Conservation (phyloP, 2,797 vertebrate species). For the Bradypodion pumilum region DNA sequence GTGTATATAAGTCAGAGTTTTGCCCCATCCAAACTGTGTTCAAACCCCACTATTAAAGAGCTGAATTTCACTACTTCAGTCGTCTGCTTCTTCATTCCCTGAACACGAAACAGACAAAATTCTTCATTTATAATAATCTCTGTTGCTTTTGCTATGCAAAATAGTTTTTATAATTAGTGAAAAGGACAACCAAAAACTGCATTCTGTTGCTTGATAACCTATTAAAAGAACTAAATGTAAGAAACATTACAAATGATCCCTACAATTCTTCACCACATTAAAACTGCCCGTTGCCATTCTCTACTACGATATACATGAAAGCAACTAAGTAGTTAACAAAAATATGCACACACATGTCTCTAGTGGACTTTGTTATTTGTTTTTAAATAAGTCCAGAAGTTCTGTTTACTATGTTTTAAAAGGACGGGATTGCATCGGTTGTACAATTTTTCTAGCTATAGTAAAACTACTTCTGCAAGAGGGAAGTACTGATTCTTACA, state of each 20-base stretch:
- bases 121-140: background rate
- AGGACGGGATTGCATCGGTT: background rate
- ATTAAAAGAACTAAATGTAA: conserved; percentile 33
- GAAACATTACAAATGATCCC: background rate
- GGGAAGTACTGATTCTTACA: background rate
- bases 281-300: conserved; percentile 13
- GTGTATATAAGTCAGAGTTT: too few species aligned
- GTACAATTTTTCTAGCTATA: conserved; percentile 17
- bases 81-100: too few species aligned
- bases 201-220: background rate
- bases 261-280: conserved; percentile 14
- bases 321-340: conserved; percentile 45
- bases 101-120: too few species aligned
- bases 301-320: background rate
- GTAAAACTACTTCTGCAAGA: conserved; percentile 5
- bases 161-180: background rate
- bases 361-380: background rate
- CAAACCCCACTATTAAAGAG: too few species aligned
- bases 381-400: conserved; percentile 25
- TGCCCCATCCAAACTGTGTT: too few species aligned
- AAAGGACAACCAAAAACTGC: background rate
- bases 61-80: too few species aligned
- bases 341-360: conserved; percentile 26
- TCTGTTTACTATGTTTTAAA: conserved; percentile 43
- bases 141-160: background rate